A percentile compares a stretch with the other conserved stretches of the same genome.
Conservation (phyloP, 2,888 invertebrate species). For the Tetropium fuscum region DNA sequence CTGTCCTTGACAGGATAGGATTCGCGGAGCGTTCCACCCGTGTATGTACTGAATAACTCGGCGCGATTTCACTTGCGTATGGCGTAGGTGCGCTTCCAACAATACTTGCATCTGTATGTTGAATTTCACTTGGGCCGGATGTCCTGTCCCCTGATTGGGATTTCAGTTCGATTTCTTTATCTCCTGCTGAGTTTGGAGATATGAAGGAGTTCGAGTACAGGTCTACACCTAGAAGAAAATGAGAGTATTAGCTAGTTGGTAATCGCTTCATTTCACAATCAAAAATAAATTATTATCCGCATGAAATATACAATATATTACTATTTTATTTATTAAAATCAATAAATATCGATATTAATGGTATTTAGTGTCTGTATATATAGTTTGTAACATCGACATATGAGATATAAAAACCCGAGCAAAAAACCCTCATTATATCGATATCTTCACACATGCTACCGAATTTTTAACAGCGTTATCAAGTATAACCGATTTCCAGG, state of each 20-base stretch:
- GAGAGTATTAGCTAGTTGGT: neutral
- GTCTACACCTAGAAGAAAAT: conserved; percentile 68
- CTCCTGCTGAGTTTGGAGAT: conserved; percentile 74
- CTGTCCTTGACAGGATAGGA: conserved; percentile 70
- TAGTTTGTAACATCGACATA: no score
- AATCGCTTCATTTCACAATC: no score
- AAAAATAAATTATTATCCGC: no score
- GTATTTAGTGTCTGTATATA: no score
- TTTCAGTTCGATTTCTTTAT: conserved; percentile 31
- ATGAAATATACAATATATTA: no score
- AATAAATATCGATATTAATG: no score
- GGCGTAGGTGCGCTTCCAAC: conserved; percentile 17
- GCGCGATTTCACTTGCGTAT: conserved; percentile 9
- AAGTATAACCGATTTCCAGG: no score
- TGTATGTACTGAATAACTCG: conserved; percentile 19
- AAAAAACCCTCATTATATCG: no score
- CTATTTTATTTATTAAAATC: no score
- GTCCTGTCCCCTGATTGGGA: conserved; percentile 45
- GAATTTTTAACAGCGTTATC: no score
- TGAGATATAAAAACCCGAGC: no score
- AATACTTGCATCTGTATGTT: conserved; percentile 3
- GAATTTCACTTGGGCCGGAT: conserved; percentile 51
- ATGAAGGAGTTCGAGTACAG: conserved; percentile 75
- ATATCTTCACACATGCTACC: no score
- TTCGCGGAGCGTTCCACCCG: conserved; percentile 52